These are phyloP conservation scores for Pitta sordida DNA, from an alignment of 2,113 vertebrate genomes.

Conservation along the genomic window DNA sequence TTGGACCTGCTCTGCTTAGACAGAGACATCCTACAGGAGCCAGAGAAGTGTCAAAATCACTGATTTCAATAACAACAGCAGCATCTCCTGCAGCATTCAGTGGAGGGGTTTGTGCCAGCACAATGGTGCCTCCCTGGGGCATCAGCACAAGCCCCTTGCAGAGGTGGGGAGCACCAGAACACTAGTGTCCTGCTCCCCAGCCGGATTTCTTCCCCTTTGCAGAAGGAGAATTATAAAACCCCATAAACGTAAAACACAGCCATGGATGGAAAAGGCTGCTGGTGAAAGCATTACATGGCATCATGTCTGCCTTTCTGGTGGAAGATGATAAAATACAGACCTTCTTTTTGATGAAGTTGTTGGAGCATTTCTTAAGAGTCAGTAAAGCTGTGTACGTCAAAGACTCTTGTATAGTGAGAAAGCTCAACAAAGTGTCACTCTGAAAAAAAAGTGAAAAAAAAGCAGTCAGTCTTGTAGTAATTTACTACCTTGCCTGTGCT, in stretches of 20 bases:
- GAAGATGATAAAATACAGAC: constrained; percentile 55
- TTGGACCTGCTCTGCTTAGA: not conserved
- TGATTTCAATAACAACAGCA: not conserved
- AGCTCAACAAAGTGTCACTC: constrained; percentile 88
- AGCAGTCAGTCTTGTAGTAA: not conserved
- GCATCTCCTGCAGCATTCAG: not conserved
- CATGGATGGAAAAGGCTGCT: not conserved
- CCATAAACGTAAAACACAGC: not conserved
- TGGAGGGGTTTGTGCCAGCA: not conserved
- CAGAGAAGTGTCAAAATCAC: not conserved
- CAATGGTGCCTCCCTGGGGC: too few species aligned
- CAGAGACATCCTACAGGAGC: not conserved
- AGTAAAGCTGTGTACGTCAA: constrained; percentile 87
- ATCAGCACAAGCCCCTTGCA: not conserved
- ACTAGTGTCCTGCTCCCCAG: not conserved
- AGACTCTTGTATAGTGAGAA: constrained; percentile 89
- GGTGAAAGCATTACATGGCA: not conserved
- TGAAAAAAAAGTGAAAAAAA: constrained; percentile 37
- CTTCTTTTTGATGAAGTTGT: constrained; percentile 78
- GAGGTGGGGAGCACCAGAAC: not conserved
- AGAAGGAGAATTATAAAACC: not conserved
- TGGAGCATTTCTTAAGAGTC: constrained; percentile 74
- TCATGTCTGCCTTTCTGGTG: not conserved
- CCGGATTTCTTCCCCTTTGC: not conserved
- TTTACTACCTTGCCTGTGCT: not conserved